Conservation (phyloP, 2,888 invertebrate genomes). For the Cheilosia urbana region DNA sequence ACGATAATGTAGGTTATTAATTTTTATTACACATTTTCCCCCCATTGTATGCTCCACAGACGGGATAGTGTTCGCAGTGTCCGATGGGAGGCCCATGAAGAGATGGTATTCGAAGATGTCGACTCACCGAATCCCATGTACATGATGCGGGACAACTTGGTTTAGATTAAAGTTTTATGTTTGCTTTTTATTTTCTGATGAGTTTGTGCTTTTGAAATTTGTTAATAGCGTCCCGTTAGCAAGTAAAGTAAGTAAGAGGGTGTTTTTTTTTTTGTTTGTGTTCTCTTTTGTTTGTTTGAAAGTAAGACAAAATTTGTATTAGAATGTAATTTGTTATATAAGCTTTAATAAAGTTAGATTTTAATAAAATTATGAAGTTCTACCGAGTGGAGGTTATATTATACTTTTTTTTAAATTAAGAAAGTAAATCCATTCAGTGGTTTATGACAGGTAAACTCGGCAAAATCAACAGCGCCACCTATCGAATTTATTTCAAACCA, state of each 20-base stretch:
- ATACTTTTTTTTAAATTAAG: too few species aligned
- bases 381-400: too few species aligned
- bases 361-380: slow-evolving; percentile 2
- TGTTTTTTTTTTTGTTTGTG: neutral
- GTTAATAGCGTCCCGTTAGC: neutral
- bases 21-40: slow-evolving; percentile 64
- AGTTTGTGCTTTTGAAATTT: neutral
- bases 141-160: slow-evolving; percentile 71
- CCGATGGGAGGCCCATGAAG: slow-evolving; percentile 81
- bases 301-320: slow-evolving; percentile 8
- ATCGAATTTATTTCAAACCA: too few species aligned
- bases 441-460: neutral
- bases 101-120: slow-evolving; percentile 82
- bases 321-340: slow-evolving; percentile 11
- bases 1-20: slow-evolving; percentile 13
- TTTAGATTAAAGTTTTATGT: slow-evolving; percentile 40
- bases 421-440: too few species aligned
- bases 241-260: neutral
- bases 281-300: neutral
- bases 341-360: slow-evolving; percentile 15
- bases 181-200: slow-evolving; percentile 1
- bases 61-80: slow-evolving; percentile 80
- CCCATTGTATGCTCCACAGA: slow-evolving; percentile 76
- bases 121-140: slow-evolving; percentile 80
- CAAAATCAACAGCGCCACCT: neutral